Percentiles rank a stretch among this genome's conserved stretches.
phyloP scores from a whole-genome alignment of 2,113 vertebrate species.

The Scomber colias region DNA sequence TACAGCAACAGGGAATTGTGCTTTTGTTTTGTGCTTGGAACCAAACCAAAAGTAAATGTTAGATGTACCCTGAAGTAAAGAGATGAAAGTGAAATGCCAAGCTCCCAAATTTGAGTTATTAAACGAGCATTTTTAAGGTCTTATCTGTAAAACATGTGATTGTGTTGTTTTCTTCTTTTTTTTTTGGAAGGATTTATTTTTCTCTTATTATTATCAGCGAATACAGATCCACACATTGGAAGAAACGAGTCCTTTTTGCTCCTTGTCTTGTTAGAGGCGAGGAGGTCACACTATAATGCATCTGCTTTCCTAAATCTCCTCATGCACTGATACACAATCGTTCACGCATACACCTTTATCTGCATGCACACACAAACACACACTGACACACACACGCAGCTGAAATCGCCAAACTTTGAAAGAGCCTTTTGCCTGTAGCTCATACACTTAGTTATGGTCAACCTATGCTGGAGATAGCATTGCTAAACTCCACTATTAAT shows the following conservation, averaged over 20 bases:
- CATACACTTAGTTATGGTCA: conserved; percentile 36
- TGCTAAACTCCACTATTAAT: conserved; percentile 62
- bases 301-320: conserved; percentile 6
- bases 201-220: conserved; percentile 13
- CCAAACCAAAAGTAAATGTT: conserved; percentile 60
- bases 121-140: conserved; percentile 23
- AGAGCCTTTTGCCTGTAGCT: conserved; percentile 23
- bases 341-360: not conserved
- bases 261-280: conserved; percentile 3
- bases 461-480: conserved; percentile 23
- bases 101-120: conserved; percentile 24
- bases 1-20: conserved; percentile 31
- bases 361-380: not conserved
- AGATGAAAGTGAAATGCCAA: conserved; percentile 56
- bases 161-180: not conserved
- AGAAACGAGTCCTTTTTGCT: not conserved
- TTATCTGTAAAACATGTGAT: not conserved
- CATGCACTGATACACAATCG: not conserved
- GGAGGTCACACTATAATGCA: not conserved
- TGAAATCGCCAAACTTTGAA: not conserved
- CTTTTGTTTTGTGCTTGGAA: conserved; percentile 45
- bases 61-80: conserved; percentile 52
- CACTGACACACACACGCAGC: not conserved
- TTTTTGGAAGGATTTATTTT: not conserved
- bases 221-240: not conserved